Conservation (phyloP, 2,797 vertebrate genomes). For the Sphenopsis melanotis region DNA sequence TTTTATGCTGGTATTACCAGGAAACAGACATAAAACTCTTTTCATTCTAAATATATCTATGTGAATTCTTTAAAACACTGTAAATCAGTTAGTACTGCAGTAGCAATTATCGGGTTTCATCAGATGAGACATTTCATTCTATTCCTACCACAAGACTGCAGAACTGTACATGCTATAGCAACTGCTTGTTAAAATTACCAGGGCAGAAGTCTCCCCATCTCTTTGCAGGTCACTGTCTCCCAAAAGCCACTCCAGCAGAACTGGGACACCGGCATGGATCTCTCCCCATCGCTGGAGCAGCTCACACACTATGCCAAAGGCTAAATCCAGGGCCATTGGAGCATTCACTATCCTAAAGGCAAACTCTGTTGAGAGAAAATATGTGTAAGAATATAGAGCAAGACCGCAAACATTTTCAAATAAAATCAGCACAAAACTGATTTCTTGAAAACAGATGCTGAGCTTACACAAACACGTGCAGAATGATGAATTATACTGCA, state of each 20-base stretch:
- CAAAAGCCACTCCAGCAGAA: slow-evolving; percentile 86
- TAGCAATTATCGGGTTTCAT: background rate
- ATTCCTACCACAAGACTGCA: background rate
- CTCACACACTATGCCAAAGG: slow-evolving; percentile 81
- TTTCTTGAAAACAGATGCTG: background rate
- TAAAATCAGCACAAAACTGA: background rate
- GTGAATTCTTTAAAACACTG: background rate
- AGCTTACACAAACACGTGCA: background rate
- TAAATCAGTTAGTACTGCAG: background rate
- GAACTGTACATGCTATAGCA: background rate
- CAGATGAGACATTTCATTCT: background rate
- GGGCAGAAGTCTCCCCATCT: background rate
- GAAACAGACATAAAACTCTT: background rate
- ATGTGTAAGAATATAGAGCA: background rate
- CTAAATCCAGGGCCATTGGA: slow-evolving; percentile 82
- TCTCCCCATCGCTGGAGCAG: slow-evolving; percentile 81
- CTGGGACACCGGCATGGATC: slow-evolving; percentile 63
- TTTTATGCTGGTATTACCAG: background rate
- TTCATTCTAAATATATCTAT: background rate
- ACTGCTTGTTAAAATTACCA: slow-evolving; percentile 53
- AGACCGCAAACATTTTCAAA: background rate
- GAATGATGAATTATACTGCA: background rate
- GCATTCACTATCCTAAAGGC: slow-evolving; percentile 79
- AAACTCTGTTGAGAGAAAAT: slow-evolving; percentile 70
- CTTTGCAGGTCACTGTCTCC: slow-evolving; percentile 66